Base-by-base conservation (phyloP, 2,888 invertebrate species). In the Parnassius orleans region DNA sequence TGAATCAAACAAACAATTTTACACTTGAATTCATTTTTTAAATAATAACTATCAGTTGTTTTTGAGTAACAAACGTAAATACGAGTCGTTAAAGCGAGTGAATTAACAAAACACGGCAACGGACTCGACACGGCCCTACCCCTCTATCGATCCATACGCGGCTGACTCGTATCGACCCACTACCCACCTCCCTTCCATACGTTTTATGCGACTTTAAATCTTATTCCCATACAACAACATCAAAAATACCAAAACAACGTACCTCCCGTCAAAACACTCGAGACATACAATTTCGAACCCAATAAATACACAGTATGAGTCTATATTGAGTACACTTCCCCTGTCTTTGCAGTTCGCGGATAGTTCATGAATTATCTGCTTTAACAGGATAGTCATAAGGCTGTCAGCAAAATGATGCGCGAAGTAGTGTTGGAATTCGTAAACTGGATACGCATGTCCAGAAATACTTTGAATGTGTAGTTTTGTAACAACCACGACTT, bases 391-490 rank as follows among this genome's bases (percentile, higher is more conserved):
- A 78, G 83, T 78, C 78, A 77, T 86, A 82, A 82, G 83, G 81
- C 72, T 71, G 77, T 78, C 76, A 72, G 70, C 66, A 67, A 68
- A 68, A 67, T 70, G 65, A 72, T 81, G 81, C 76, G 80, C 83
- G 77, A 75, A 76, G 72, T 77, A 48, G 72, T 69, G 79, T 76
- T 70, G 71, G 73, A 74, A 75, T 79, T 76, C 70, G 75, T 75
- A 77, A 77, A 77, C 79, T 77, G 78, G 83, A 77, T 86, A 91
- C 91, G 91, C 90, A 90, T 90, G 91, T 90, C 88, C 86, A 66
- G 62, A 51, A 53, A 61, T 55, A 58, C 53, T 64, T 61, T 63
- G 65, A 65, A 65, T 68, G 68, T 72, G 72, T 50, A 44, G 33
- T 43, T 47, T 55, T 57, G 51, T 55, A 54, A 14, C 56, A 63